Conservation (phyloP, 2,113 vertebrate species). For the Pica pica region DNA sequence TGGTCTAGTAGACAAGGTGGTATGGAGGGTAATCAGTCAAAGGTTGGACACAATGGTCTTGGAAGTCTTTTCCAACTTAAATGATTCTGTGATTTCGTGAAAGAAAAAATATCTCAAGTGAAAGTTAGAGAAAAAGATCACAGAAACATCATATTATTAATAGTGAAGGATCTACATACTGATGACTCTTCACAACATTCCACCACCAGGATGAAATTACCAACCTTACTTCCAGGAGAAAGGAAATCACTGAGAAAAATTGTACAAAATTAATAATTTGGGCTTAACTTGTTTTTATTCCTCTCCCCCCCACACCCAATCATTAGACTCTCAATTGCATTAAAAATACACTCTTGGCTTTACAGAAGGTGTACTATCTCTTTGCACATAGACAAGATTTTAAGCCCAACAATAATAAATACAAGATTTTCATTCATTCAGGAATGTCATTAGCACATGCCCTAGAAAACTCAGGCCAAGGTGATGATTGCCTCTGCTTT, state of each 20-base stretch:
- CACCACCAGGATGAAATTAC: background rate
- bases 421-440: background rate
- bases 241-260: background rate
- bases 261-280: background rate
- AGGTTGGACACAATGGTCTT: background rate
- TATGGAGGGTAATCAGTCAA: too few relatives aligned
- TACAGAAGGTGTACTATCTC: background rate
- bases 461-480: background rate
- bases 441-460: background rate
- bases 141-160: background rate
- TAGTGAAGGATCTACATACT: background rate
- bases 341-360: background rate
- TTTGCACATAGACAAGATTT: background rate
- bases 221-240: background rate
- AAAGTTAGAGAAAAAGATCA: background rate
- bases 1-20: background rate
- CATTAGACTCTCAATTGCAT: background rate
- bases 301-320: fast-evolving
- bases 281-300: background rate
- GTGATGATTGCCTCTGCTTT: background rate
- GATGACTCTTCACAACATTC: background rate
- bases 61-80: background rate
- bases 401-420: background rate
- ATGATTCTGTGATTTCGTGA: background rate
- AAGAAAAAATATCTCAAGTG: background rate